Evolutionary conservation across 2,888 invertebrate genomes (phyloP).

Genomic region (Zaprionus lineosus): DNA sequence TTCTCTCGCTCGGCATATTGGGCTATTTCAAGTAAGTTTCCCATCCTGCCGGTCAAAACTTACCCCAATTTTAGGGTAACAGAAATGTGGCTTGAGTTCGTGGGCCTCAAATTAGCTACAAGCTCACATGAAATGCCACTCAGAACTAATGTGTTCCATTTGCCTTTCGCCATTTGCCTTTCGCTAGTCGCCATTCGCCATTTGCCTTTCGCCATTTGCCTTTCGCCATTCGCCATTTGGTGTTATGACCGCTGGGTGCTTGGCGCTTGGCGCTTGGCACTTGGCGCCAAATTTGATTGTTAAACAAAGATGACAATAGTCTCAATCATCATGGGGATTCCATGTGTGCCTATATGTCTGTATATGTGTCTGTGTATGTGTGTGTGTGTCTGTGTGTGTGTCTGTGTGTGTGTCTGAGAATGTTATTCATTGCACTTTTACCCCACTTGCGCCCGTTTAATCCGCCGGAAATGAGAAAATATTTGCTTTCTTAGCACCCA

Average conservation of each 20-base stretch:
- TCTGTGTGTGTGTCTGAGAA: conserved; percentile 9
- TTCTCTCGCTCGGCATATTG: conserved; percentile 91
- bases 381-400: conserved; percentile 4
- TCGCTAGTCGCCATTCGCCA: too few species aligned
- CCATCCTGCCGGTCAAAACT: too few species aligned
- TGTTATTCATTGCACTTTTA: conserved; percentile 43
- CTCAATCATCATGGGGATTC: conserved; percentile 44
- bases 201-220: too few species aligned
- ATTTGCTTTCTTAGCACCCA: conserved; percentile 42
- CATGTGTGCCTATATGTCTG: conserved; percentile 7
- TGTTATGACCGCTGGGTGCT: conserved; percentile 29
- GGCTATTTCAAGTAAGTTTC: conserved; percentile 92
- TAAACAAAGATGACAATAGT: conserved; percentile 56
- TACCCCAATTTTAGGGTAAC: too few species aligned
- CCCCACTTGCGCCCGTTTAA: conserved; percentile 42
- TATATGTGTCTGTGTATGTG: conserved; percentile 1
- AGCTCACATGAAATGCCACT: conserved; percentile 46
- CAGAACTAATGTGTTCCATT: conserved; percentile 44
- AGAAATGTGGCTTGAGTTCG: too few species aligned
- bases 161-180: conserved; percentile 2
- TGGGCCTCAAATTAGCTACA: conserved; percentile 14
- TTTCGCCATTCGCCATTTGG: conserved; percentile 31
- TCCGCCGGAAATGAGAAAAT: conserved; percentile 67
- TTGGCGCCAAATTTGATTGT: conserved; percentile 64
- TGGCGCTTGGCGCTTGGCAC: conserved; percentile 49